These are phyloP conservation scores for Sminthurides bifidus DNA, from an alignment of 1,140 invertebrate genomes.

Conservation along the genomic window DNA sequence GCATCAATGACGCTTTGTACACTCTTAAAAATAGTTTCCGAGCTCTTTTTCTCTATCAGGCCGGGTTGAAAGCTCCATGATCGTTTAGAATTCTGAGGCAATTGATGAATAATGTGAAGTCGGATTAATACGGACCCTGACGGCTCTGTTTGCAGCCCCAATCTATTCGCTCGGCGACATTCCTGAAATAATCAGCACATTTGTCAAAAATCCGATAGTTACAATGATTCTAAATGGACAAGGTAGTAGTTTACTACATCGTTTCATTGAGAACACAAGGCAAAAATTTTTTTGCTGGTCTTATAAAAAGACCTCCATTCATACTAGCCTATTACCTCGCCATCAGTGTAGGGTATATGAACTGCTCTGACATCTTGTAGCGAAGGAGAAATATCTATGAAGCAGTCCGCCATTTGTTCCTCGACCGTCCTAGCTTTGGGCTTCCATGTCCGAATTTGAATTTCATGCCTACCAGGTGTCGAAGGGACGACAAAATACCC, in stretches of 20 bases:
- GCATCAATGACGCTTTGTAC: constrained; percentile 27
- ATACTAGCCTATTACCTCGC: constrained; percentile 7
- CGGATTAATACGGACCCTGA: constrained; percentile 14
- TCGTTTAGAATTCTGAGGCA: not conserved
- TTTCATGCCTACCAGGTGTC: constrained; percentile 7
- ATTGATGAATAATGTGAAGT: constrained; percentile 19
- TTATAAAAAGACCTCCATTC: not conserved
- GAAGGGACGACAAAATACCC: constrained; percentile 16
- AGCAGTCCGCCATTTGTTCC: constrained; percentile 19
- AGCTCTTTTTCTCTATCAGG: constrained; percentile 25
- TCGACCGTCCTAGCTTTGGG: constrained; percentile 5
- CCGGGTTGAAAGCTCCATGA: constrained; percentile 8
- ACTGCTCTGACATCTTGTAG: constrained; percentile 18
- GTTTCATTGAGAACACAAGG: too few species aligned
- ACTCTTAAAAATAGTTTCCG: constrained; percentile 16
- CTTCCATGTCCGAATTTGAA: constrained; percentile 23
- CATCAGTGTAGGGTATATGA: constrained; percentile 13
- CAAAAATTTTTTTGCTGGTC: too few species aligned
- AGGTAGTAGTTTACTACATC: too few species aligned
- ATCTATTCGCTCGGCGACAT: constrained; percentile 11
- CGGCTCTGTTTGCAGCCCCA: constrained; percentile 19
- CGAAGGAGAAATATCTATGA: constrained; percentile 20
- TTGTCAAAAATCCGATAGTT: not conserved
- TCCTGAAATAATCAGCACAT: constrained; percentile 7
- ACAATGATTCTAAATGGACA: not conserved